phyloP scores from a whole-genome alignment of 2,113 vertebrate genomes.

The Malurus melanocephalus region DNA sequence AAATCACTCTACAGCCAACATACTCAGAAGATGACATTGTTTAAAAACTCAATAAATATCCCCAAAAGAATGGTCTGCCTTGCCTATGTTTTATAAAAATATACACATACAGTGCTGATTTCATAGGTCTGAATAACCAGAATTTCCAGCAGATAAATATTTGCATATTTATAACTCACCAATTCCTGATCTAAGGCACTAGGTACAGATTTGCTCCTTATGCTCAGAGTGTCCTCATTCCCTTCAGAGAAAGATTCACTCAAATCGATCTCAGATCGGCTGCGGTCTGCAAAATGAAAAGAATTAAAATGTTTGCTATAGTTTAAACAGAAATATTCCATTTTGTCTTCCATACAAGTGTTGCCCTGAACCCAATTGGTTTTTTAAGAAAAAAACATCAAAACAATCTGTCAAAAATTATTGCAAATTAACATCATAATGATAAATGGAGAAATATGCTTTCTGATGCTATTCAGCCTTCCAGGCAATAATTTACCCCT shows the following conservation, averaged over 20 bases:
- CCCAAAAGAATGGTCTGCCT: background rate
- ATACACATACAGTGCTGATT: background rate
- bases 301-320: background rate
- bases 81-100: background rate
- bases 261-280: conserved; percentile 89
- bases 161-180: conserved; percentile 66
- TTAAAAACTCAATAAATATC: background rate
- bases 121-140: background rate
- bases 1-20: background rate
- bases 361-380: fast-evolving
- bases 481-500: background rate
- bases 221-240: conserved; percentile 77
- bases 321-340: background rate
- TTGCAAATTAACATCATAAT: background rate
- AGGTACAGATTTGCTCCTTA: conserved; percentile 87
- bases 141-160: background rate
- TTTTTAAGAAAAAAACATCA: background rate
- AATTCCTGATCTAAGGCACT: conserved; percentile 80
- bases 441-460: background rate
- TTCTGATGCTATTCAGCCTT: background rate
- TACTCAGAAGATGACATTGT: background rate
- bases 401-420: background rate
- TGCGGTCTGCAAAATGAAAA: conserved; percentile 77
- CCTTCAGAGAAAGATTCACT: conserved; percentile 78
- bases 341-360: background rate